Base-by-base conservation (phyloP, 1,140 invertebrate genomes). In the Amyelois transitella region DNA sequence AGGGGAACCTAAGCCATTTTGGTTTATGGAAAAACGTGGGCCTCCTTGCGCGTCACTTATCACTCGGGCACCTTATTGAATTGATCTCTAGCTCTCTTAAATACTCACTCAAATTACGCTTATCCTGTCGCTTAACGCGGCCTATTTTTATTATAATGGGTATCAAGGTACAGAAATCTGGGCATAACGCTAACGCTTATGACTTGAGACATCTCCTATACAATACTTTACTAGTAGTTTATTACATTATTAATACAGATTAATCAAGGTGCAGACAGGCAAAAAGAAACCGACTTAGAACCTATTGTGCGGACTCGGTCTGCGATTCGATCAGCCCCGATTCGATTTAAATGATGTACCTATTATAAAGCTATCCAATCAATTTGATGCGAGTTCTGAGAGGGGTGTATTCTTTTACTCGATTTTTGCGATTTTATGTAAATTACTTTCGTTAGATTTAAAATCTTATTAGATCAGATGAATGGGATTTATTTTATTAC, bases 231-330 rank as follows among this genome's bases (percentile, higher is more conserved):
- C 19, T 20, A 51, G 60, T 52, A 67, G 57, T 69, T 67, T 72
- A 70, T 68, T 69, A 51, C 51, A 56, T 54, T 62, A 60, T 60
- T 70, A 66, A 70, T 72, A 69, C 72, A 71, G 73, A 80, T 80
- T 80, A 77, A 80, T 80, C 77, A 79, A 75, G 60, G 47, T 45
- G 55, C 21, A 32, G 48, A 52, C 25, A 32, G 28, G 50, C 50
- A 50, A 50, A 50, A 50, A 18, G 48, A 50, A 50, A 18, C 43
- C 50, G 50, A 52, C 7, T 22, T 22, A 24, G 14, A 49, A 14
- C 7, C 47, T 21, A 17, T 10, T 47, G 32, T 38, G 32, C 8
- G 12, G 22, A 24, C 22, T 24, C 22, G 22, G 22, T 24, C 22
- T 8, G 32, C 32, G 32, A 48, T 48, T 48, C 45, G 45, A 50